These are phyloP conservation scores for Epinotia brunnichana DNA, from an alignment of 2,888 invertebrate genomes.

Conservation along the genomic window DNA sequence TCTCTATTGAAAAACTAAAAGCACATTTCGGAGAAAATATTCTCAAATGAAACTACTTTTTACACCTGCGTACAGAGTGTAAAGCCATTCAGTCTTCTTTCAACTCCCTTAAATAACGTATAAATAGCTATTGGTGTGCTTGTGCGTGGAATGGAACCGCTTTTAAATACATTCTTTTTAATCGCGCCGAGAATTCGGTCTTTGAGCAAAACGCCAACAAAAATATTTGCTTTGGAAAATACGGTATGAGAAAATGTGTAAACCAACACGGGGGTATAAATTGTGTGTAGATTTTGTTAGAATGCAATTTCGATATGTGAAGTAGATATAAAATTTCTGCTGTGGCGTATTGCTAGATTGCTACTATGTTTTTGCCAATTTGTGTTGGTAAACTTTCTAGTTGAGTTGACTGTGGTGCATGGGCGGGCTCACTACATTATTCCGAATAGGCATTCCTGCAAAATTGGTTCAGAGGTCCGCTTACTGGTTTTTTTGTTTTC, in stretches of 20 bases:
- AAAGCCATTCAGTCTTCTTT: constrained; percentile 24
- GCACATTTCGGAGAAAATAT: background rate
- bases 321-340: constrained; percentile 2
- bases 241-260: background rate
- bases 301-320: constrained; percentile 11
- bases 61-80: background rate
- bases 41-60: constrained; percentile 7
- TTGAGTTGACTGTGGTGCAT: too few species aligned
- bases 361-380: background rate
- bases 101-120: constrained; percentile 23
- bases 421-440: too few species aligned
- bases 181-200: constrained; percentile 7
- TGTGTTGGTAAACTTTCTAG: too few species aligned
- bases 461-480: too few species aligned
- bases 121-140: constrained; percentile 28
- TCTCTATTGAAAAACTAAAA: background rate
- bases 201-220: constrained; percentile 25
- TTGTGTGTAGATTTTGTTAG: constrained; percentile 5
- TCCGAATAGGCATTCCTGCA: too few species aligned
- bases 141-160: constrained; percentile 20
- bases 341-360: background rate
- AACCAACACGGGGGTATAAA: background rate
- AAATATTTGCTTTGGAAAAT: constrained; percentile 23
- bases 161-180: constrained; percentile 21
- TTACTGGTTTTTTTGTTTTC: too few species aligned